Percentiles rank a stretch among this genome's conserved stretches.
These are phyloP conservation scores for Ranitomeya variabilis DNA, from an alignment of 2,113 vertebrate species.

Conservation along the genomic window DNA sequence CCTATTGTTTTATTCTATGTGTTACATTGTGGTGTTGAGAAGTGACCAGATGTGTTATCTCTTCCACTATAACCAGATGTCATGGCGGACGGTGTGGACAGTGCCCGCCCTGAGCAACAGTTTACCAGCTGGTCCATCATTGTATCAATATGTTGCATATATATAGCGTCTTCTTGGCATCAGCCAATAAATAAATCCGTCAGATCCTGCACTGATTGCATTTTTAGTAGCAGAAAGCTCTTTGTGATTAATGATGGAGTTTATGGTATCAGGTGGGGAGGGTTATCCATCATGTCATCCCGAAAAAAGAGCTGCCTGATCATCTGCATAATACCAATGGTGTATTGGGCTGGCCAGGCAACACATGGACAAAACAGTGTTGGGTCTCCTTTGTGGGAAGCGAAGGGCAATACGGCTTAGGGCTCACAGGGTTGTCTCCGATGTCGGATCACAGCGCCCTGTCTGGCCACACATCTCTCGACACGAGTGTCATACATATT, in stretches of 20 bases:
- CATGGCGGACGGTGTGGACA: not conserved
- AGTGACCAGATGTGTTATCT: not conserved
- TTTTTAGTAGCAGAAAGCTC: constrained; percentile 1
- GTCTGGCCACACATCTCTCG: too few species aligned
- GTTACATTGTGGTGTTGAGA: not conserved
- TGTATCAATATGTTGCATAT: constrained; percentile 1
- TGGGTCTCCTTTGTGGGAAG: not conserved
- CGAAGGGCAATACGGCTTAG: too few species aligned
- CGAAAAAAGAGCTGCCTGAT: not conserved
- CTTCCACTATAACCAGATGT: not conserved
- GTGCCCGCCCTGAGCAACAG: not conserved
- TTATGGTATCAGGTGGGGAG: constrained; percentile 20
- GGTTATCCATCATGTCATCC: not conserved
- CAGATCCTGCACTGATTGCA: constrained; percentile 8
- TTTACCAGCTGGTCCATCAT: not conserved
- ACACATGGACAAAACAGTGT: not conserved
- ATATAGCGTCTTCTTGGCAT: constrained; percentile 35
- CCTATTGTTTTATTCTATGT: too few species aligned
- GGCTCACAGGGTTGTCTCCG: too few species aligned
- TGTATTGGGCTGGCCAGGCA: not conserved
- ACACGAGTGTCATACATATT: too few species aligned
- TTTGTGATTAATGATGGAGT: constrained; percentile 27
- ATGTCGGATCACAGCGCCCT: too few species aligned
- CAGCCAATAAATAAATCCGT: constrained; percentile 32
- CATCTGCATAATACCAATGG: constrained; percentile 21